phyloP scores from a whole-genome alignment of 2,888 invertebrate species.

The Cerastis leucographa region DNA sequence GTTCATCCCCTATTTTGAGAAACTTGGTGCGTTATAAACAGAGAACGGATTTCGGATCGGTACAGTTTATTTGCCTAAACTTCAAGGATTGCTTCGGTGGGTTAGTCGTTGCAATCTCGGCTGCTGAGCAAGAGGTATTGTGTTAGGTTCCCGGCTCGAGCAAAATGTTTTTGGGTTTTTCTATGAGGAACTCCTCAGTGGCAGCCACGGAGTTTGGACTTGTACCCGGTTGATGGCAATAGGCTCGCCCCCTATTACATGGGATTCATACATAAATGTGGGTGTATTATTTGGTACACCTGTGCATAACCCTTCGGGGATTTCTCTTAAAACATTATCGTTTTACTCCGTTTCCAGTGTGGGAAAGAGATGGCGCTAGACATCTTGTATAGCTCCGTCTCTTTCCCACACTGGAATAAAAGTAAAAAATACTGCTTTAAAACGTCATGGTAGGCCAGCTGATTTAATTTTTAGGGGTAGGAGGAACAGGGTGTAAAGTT shows the following conservation, averaged over 20 bases:
- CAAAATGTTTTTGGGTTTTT: background rate
- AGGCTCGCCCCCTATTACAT: background rate
- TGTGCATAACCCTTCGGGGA: too few relatives aligned
- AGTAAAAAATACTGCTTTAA: too few relatives aligned
- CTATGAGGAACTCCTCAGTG: background rate
- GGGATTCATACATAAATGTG: background rate
- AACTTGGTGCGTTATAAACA: background rate
- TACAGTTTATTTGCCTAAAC: background rate
- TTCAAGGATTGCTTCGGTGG: background rate
- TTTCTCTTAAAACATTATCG: too few relatives aligned
- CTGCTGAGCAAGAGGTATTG: background rate
- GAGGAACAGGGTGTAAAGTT: too few relatives aligned
- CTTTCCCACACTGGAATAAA: too few relatives aligned
- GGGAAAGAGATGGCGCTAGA: too few relatives aligned
- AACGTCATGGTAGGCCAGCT: too few relatives aligned
- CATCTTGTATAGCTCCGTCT: too few relatives aligned
- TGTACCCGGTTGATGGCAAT: background rate
- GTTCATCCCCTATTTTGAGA: too few relatives aligned
- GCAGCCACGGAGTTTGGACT: background rate
- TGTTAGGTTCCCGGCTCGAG: background rate
- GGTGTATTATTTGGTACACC: background rate
- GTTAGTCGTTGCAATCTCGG: background rate
- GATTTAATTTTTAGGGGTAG: too few relatives aligned
- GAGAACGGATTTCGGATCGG: background rate
- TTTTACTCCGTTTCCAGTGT: too few relatives aligned